A percentile compares a stretch with the other conserved stretches of the same genome.
Conservation (phyloP, 2,888 invertebrate genomes). For the Hyles lineata region DNA sequence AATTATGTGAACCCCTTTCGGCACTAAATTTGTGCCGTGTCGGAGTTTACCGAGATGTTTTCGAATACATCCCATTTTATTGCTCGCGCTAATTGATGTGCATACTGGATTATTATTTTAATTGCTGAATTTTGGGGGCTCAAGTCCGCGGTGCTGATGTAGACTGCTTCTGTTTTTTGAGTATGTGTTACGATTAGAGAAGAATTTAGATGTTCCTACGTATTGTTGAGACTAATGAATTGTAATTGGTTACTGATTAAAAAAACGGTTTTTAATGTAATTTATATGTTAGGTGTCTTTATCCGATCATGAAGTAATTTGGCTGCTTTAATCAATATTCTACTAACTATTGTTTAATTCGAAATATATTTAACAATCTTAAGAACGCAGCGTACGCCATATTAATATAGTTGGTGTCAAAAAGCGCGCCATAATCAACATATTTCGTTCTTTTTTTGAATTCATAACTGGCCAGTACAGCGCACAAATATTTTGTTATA, state of each 20-base stretch:
- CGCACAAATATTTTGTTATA: neutral
- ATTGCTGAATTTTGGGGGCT: slow-evolving; percentile 11
- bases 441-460: neutral
- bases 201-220: no score
- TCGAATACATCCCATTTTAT: slow-evolving; percentile 57
- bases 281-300: no score
- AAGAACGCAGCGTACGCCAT: neutral
- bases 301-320: no score
- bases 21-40: slow-evolving; percentile 62
- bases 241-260: no score
- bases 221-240: no score
- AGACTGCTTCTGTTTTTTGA: neutral
- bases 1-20: slow-evolving; percentile 63
- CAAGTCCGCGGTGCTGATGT: neutral
- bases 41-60: slow-evolving; percentile 58
- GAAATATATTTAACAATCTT: no score
- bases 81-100: slow-evolving; percentile 50
- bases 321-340: no score
- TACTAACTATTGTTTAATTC: no score
- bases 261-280: no score
- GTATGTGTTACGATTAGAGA: neutral
- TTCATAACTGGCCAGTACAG: neutral
- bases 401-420: neutral
- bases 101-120: slow-evolving; percentile 24
- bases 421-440: neutral